Evolutionary conservation across 2,888 invertebrate species (phyloP).

Genomic region (Poecilus cupreus): DNA sequence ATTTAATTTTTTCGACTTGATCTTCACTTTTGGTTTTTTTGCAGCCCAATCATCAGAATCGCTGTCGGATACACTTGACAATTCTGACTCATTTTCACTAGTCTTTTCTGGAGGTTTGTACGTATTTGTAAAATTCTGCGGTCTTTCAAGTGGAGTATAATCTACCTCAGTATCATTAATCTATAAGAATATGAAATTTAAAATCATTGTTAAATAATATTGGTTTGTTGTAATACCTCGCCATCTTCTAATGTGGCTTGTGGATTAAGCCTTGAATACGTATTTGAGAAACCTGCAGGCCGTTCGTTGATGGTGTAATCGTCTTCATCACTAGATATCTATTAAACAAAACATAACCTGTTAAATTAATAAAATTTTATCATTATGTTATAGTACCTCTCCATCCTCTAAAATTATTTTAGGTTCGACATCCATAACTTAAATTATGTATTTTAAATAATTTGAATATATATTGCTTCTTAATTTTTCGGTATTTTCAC

Average conservation of each 20-base stretch:
- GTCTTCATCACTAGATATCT: slow-evolving; percentile 52
- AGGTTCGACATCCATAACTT: slow-evolving; percentile 59
- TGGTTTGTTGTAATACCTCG: slow-evolving; percentile 23
- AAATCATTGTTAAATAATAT: neutral
- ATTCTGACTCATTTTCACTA: slow-evolving; percentile 71
- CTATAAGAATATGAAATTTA: slow-evolving; percentile 61
- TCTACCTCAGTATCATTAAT: slow-evolving; percentile 73
- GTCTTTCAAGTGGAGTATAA: slow-evolving; percentile 77
- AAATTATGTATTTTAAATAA: neutral
- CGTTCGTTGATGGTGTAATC: neutral
- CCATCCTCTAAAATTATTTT: slow-evolving; percentile 59
- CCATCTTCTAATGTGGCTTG: slow-evolving; percentile 55
- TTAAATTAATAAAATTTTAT: slow-evolving; percentile 25
- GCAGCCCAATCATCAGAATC: slow-evolving; percentile 76
- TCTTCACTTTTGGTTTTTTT: slow-evolving; percentile 76
- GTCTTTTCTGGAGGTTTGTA: slow-evolving; percentile 11
- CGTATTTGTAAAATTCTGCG: slow-evolving; percentile 69
- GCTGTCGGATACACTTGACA: slow-evolving; percentile 75
- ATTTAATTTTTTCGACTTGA: slow-evolving; percentile 38
- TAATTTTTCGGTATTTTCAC: too few relatives aligned
- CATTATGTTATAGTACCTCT: slow-evolving; percentile 35
- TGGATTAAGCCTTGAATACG: slow-evolving; percentile 44
- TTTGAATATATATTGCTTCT: too few relatives aligned
- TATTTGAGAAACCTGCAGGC: neutral
- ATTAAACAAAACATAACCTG: slow-evolving; percentile 62